phyloP scores from a whole-genome alignment of 2,797 vertebrate species.

The Pyrocephalus nanus region DNA sequence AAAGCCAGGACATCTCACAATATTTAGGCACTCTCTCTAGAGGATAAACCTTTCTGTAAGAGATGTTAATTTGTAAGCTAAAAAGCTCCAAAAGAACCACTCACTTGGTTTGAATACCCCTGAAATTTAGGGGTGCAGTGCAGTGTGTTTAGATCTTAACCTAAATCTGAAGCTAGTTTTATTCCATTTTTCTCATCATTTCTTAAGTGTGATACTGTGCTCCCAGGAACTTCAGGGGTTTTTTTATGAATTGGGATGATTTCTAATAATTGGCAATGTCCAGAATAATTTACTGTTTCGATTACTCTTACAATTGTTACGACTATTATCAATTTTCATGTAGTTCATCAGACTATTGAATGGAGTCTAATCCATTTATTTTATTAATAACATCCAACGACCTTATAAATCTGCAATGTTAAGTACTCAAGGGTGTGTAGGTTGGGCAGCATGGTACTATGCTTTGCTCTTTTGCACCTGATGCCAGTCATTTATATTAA shows the following conservation, averaged over 20 bases:
- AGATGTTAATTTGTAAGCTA: conserved; percentile 44
- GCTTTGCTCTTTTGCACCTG: not conserved
- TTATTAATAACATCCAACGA: conserved; percentile 6
- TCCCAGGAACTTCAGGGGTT: not conserved
- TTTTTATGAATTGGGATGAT: not conserved
- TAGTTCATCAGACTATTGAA: not conserved
- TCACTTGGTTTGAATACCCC: not conserved
- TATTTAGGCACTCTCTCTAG: conserved; percentile 55
- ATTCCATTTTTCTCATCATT: not conserved
- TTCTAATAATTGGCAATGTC: not conserved
- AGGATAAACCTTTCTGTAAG: conserved; percentile 60
- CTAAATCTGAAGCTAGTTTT: not conserved
- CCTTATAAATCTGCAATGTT: conserved; percentile 18
- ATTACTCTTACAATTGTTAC: not conserved
- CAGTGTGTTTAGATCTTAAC: not conserved
- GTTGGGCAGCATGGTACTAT: not conserved
- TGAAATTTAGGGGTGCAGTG: not conserved
- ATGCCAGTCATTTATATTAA: not conserved
- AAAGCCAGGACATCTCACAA: conserved; percentile 47
- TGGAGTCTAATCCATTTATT: conserved; percentile 17
- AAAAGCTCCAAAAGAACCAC: not conserved
- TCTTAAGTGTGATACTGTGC: not conserved
- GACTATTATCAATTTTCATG: not conserved
- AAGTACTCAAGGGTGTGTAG: not conserved
- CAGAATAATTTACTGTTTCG: not conserved